Evolutionary conservation across 2,888 invertebrate species (phyloP), one percentile per base, ranked within the genome.

Genomic region (Diabrotica balteata): DNA sequence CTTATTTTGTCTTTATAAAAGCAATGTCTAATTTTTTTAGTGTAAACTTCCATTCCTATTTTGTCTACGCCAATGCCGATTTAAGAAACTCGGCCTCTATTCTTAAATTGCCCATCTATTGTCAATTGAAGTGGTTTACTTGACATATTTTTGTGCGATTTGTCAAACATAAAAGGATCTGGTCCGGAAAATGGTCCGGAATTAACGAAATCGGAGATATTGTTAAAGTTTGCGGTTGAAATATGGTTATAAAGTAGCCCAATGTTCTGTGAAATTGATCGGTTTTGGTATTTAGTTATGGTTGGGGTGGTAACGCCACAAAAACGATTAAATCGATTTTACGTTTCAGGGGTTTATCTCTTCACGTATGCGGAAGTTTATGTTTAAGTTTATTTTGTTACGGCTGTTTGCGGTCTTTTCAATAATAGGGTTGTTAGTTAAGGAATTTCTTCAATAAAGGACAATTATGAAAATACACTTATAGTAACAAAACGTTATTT

Each of bases 261-360:
- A 82, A 83, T 84, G 81, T 80, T 78, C 77, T 81, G 83, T 81
- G 80, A 84, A 84, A 84, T 84, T 83, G 83, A 84, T 84, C 82
- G 82, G 82, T 81, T 83, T 80, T 77, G 78, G 72, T 69, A 72
- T 73, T 76, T 75, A 70, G 66, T 63, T 71, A 65, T 73, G 72
- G 67, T 67, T 70, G 65, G 72, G 72, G 72, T 67, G 69, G 69
- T 59, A 65, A 66, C 67, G 67, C 53, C 17, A 63, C 64, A 61
- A 64, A 68, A 66, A 63, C 62, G 65, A 63, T 68, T 63, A 72
- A 74, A 75, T 75, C 74, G 73, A 75, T 75, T 68, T 68, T 70
- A 58, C 59, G 61, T 66, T 60, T 63, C 52, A 53, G 60, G 59
- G 54, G 69, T 64, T 71, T 61, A 67, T 68, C 67, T 66, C 67